These are phyloP conservation scores for Drosophila chauvacae DNA, from an alignment of 1,140 invertebrate species.

Conservation along the genomic window DNA sequence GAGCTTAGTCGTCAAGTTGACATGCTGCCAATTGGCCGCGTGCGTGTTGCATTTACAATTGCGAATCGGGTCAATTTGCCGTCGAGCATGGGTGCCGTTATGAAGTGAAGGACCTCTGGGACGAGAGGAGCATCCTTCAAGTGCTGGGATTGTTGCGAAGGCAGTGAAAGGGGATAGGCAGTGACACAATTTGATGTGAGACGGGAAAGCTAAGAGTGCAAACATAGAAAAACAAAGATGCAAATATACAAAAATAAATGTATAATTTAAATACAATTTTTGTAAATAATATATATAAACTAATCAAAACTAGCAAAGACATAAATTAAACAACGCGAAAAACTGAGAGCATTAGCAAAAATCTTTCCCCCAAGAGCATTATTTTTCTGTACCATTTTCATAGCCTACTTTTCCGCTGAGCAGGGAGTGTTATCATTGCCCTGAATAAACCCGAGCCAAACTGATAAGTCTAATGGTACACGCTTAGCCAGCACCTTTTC, in stretches of 20 bases:
- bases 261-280: too few relatives aligned
- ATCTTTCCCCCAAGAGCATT: slow-evolving; percentile 12
- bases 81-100: slow-evolving; percentile 28
- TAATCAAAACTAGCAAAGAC: not conserved
- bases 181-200: slow-evolving; percentile 1
- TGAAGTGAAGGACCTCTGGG: slow-evolving; percentile 27
- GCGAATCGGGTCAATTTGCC: slow-evolving; percentile 70
- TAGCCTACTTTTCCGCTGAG: slow-evolving; percentile 22
- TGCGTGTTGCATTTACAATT: slow-evolving; percentile 58
- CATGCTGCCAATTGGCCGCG: slow-evolving; percentile 70
- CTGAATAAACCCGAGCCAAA: slow-evolving; percentile 2
- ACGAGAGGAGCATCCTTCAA: slow-evolving; percentile 6
- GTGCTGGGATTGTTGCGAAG: slow-evolving; percentile 14
- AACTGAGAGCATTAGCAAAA: slow-evolving; percentile 4
- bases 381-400: slow-evolving; percentile 8
- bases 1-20: slow-evolving; percentile 51
- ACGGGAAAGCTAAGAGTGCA: not conserved
- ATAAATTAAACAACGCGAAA: not conserved
- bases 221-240: not conserved
- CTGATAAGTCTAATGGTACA: slow-evolving; percentile 45
- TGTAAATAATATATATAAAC: too few relatives aligned
- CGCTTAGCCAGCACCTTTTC: slow-evolving; percentile 19
- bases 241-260: not conserved
- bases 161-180: not conserved
- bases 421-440: slow-evolving; percentile 4